Evolutionary conservation across 2,797 vertebrate genomes (phyloP).

Genomic region (Falco cherrug): DNA sequence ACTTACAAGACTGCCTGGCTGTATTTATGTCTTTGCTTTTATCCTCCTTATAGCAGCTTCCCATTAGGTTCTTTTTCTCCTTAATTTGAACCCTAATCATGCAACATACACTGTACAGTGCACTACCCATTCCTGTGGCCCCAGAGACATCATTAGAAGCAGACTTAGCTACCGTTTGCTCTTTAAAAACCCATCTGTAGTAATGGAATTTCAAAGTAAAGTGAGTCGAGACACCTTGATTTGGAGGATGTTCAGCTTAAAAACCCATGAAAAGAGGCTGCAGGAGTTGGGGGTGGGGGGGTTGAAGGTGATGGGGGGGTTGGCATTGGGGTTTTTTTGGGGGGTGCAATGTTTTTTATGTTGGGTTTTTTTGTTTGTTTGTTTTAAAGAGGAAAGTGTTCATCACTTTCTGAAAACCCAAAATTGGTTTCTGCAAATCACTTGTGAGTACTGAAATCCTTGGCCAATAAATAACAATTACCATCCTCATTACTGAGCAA

Average conservation of each 20-base stretch:
- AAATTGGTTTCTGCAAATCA: not conserved
- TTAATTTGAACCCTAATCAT: not conserved
- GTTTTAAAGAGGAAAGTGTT: not conserved
- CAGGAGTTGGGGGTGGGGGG: no score
- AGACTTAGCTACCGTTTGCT: not conserved
- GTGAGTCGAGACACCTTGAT: not conserved
- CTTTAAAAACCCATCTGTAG: not conserved
- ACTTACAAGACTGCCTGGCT: not conserved
- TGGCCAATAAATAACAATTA: conserved; percentile 1
- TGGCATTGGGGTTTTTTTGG: not conserved
- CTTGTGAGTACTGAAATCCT: not conserved
- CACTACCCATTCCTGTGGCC: not conserved
- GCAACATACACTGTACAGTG: not conserved
- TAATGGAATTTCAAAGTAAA: not conserved
- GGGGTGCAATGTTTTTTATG: no score
- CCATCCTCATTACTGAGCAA: not conserved
- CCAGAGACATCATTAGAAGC: not conserved
- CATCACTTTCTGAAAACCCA: not conserved
- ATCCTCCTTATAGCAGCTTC: not conserved
- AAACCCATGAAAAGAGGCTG: not conserved
- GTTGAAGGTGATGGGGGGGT: no score
- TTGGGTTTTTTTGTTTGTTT: not conserved
- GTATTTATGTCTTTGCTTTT: not conserved
- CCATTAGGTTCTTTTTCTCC: not conserved
- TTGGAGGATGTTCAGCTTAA: not conserved